Percentiles rank a stretch among this genome's conserved stretches.
phyloP scores from a whole-genome alignment of 2,888 invertebrate genomes.

The Plagodis dolabraria region DNA sequence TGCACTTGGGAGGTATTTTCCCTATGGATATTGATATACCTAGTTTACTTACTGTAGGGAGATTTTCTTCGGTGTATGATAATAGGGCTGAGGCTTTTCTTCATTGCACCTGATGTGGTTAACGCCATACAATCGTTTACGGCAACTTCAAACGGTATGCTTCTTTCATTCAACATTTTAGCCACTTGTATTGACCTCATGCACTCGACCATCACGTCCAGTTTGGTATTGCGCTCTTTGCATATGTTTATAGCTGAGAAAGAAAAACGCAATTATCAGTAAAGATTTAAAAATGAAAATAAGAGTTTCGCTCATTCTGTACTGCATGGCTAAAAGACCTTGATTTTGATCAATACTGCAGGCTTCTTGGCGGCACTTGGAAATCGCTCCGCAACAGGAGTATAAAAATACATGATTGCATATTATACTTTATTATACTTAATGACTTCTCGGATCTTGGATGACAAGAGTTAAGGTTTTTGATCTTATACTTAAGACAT shows the following conservation, averaged over 20 bases:
- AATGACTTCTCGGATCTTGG: too few species aligned
- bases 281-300: too few species aligned
- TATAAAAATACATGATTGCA: too few species aligned
- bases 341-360: background rate
- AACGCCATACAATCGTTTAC: slow-evolving; percentile 41
- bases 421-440: too few species aligned
- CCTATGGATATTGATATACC: too few species aligned
- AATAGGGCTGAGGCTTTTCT: slow-evolving; percentile 31
- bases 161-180: slow-evolving; percentile 64
- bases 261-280: too few species aligned
- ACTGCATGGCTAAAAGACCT: background rate
- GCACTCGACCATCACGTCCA: slow-evolving; percentile 68
- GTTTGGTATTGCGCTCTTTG: slow-evolving; percentile 51
- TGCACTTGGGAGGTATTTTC: too few species aligned
- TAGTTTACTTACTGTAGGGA: slow-evolving; percentile 20
- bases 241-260: slow-evolving; percentile 70
- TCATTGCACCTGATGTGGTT: slow-evolving; percentile 15
- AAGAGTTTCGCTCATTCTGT: too few species aligned
- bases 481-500: too few species aligned
- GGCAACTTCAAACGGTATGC: slow-evolving; percentile 58
- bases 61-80: slow-evolving; percentile 14
- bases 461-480: too few species aligned
- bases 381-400: too few species aligned
- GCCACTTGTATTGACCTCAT: slow-evolving; percentile 58
- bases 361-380: background rate